Evolutionary conservation across 2,888 invertebrate genomes (phyloP).

Genomic region (Nipponacmea schrenckii): DNA sequence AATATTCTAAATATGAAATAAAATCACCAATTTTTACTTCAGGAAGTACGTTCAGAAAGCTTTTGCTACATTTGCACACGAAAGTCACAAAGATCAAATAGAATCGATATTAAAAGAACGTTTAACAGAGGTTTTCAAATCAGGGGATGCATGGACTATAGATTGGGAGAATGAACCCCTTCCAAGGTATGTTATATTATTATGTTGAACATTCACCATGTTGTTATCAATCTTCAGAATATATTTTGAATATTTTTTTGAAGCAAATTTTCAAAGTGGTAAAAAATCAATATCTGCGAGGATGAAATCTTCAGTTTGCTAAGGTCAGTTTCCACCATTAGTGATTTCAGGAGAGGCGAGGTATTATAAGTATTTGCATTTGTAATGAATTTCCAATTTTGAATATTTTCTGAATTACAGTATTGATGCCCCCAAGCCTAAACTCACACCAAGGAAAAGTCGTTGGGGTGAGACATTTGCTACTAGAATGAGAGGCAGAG

Average conservation of each 20-base stretch:
- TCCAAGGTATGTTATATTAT: conserved; percentile 73
- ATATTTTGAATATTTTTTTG: too few species aligned
- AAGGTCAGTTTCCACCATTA: too few species aligned
- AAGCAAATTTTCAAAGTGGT: too few species aligned
- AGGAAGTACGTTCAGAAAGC: conserved; percentile 85
- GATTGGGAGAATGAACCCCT: conserved; percentile 96
- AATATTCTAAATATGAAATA: not conserved
- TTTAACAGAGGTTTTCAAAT: conserved; percentile 88
- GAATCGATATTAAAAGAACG: conserved; percentile 94
- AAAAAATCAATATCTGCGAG: too few species aligned
- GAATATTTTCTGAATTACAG: too few species aligned
- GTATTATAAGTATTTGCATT: too few species aligned
- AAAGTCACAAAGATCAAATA: conserved; percentile 91
- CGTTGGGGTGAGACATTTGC: conserved; percentile 21
- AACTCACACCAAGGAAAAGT: not conserved
- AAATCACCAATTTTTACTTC: conserved; percentile 11
- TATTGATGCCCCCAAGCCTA: too few species aligned
- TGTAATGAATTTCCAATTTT: too few species aligned
- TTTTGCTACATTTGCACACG: conserved; percentile 88
- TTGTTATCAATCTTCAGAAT: too few species aligned
- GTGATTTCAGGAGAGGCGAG: too few species aligned
- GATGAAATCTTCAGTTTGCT: too few species aligned
- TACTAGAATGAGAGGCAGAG: conserved; percentile 24
- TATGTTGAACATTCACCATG: not conserved
- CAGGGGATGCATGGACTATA: conserved; percentile 86